Evolutionary conservation across 2,113 vertebrate genomes (phyloP), one percentile per base, ranked within the genome.

Genomic region (Bujurquina vittata): DNA sequence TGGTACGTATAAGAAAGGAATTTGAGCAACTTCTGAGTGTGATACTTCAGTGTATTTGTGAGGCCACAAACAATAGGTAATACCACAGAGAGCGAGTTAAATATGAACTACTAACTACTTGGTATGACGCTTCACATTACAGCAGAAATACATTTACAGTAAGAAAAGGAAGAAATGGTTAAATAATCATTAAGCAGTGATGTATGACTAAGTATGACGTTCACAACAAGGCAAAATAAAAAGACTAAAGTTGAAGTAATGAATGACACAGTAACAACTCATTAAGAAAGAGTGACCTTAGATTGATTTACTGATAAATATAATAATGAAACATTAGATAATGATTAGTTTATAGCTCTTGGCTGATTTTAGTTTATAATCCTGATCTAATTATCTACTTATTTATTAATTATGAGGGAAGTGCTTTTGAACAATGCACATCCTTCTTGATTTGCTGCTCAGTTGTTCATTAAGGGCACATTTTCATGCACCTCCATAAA

Each of bases 301-400:
- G 61, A 23, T 11, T n/a, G 22, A 23, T 65, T 43, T 67, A 29
- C 23, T 49, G 0, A 29, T 69, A 29, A 69, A 69, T 20, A 17
- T 29, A 0, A 49, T 10, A 37, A 1, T 2, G 0, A 17, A 26
- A 5, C 15, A 46, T 46, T 26, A 26, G 46, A n/a, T 22, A 26
- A 5, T 26, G 22, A 67, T 26, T 67, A 8, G 46, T 22, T 46
- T 49, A 29, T 69, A 23, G 29, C 9, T 11, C 23, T 69, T 29
- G 26, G 18, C 65, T 29, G 9, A 29, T 29, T 12, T 4, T 69
- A 52, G 10, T 0, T 12, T 52, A 12, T 29, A 6, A 69, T 49
- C 43, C 1, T 29, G 3, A 26, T 26, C 26, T 26, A 26, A 26
- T 26, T 17, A 20, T 49, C 65, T 52, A 23, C n/a, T 11, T 23